Base-by-base conservation (phyloP, 2,113 vertebrate genomes). In the Irena cyanogastra region DNA sequence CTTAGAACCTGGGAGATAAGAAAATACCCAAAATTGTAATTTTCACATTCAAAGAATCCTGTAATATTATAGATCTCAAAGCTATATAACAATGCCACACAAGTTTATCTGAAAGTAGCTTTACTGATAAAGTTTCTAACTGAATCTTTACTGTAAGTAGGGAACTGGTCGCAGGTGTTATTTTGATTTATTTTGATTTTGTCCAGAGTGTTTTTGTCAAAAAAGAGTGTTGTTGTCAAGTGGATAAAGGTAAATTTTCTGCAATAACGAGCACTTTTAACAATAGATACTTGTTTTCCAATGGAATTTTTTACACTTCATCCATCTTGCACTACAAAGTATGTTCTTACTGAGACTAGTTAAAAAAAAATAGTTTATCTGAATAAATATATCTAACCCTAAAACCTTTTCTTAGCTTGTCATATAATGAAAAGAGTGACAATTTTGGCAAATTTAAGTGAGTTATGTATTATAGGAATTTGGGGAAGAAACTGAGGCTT, bases 171-270 rank as follows among this genome's bases (percentile, higher is more conserved):
- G 19, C 15, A 92, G 56, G 80, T 87, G 41, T 68, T 95, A 27
- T 83, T 97, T 79, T 66, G 23, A 15, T 77, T 94, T 50, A 24
- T 85, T 97, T 72, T 69, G 30, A 13, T 80, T 93, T 60, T 93
- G 33, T 91, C 22, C 56, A 70, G 12, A 52, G 19, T 56, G 12
- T 9, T 83, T 13, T 31, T 74, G 13, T 78, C 61, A 81, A 66
- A 6, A 53, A 49, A 42, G 13, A 53, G 7, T 26, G 16, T 4
- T 57, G 5, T 39, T 57, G 3, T 68, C 70, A 81, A 70, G 20
- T 65, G 9, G 37, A 4, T 44, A 75, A 89, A 85, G 78, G 52
- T n/a, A 39, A 12, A 6, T 14, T 77, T 92, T 75, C 56, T 75
- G 37, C 23, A 75, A 8, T 60, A 94, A 13, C 7, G 31, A 91